A percentile compares a stretch with the other conserved stretches of the same genome.
These are phyloP conservation scores for Ptychoptera contaminata DNA, from an alignment of 2,888 invertebrate species.

Conservation along the genomic window DNA sequence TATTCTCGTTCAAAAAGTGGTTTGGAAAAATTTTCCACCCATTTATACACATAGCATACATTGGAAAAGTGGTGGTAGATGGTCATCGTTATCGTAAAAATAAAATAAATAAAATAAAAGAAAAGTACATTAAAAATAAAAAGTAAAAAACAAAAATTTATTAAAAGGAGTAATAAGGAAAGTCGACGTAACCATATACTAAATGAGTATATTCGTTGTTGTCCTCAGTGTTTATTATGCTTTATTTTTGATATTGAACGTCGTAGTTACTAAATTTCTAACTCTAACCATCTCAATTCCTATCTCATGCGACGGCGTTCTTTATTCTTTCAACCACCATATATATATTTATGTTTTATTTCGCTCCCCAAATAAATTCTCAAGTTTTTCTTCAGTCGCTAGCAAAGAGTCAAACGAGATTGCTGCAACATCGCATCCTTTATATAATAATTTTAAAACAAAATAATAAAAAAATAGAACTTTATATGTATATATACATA, in stretches of 20 bases:
- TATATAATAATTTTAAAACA: neutral
- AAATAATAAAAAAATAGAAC: neutral
- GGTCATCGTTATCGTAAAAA: neutral
- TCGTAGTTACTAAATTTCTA: too few species aligned
- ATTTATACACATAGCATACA: neutral
- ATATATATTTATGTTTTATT: slow-evolving; percentile 1
- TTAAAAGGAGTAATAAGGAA: slow-evolving; percentile 10
- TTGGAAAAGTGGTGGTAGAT: neutral
- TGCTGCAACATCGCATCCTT: slow-evolving; percentile 9
- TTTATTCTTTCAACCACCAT: neutral
- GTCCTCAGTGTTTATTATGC: too few species aligned
- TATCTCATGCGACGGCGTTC: too few species aligned
- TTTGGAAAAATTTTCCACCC: neutral
- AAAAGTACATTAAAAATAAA: too few species aligned
- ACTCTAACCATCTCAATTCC: too few species aligned
- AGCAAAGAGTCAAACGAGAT: slow-evolving; percentile 14
- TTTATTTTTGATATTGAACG: neutral
- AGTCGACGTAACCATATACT: slow-evolving; percentile 1
- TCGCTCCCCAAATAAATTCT: slow-evolving; percentile 9
- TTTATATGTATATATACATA: too few species aligned
- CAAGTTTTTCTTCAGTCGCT: slow-evolving; percentile 13
- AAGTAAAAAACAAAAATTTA: neutral
- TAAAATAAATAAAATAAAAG: too few species aligned
- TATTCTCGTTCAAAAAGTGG: neutral
- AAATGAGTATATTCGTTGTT: neutral